Evolutionary conservation across 2,888 invertebrate species (phyloP).

Genomic region (Leistus spinibarbis): DNA sequence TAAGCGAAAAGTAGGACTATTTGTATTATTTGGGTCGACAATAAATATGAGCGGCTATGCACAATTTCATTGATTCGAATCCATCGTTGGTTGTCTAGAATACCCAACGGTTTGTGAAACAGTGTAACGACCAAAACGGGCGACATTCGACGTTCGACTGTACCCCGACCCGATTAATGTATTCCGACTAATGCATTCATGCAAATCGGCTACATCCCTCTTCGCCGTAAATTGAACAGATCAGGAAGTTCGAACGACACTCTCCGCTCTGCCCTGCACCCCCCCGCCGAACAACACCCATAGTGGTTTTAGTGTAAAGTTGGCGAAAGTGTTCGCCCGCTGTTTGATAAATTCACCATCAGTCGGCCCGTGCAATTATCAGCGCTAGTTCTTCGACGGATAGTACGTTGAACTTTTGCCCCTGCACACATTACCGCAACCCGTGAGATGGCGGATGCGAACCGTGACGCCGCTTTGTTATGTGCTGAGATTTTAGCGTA

Average conservation of each 20-base stretch:
- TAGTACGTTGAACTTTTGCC: neutral
- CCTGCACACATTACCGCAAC: neutral
- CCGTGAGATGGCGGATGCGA: neutral
- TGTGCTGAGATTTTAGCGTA: neutral
- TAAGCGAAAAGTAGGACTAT: too few relatives aligned
- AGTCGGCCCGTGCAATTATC: neutral
- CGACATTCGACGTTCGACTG: neutral
- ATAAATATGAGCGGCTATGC: too few relatives aligned
- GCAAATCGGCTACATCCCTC: slow-evolving; percentile 1
- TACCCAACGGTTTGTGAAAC: neutral
- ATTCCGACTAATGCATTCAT: slow-evolving; percentile 2
- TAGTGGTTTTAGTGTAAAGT: neutral
- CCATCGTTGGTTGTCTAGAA: too few relatives aligned
- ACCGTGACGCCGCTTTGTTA: neutral
- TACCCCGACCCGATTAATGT: neutral
- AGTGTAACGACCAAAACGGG: neutral
- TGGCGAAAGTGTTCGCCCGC: neutral
- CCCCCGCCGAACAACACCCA: neutral
- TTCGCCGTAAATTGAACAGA: neutral
- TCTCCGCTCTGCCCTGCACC: neutral
- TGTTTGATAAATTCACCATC: neutral
- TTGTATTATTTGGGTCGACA: too few relatives aligned
- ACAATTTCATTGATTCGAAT: too few relatives aligned
- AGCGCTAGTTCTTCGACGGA: neutral
- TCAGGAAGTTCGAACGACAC: slow-evolving; percentile 10